Conservation (phyloP, 2,113 vertebrate genomes). For the Plotosus lineatus region DNA sequence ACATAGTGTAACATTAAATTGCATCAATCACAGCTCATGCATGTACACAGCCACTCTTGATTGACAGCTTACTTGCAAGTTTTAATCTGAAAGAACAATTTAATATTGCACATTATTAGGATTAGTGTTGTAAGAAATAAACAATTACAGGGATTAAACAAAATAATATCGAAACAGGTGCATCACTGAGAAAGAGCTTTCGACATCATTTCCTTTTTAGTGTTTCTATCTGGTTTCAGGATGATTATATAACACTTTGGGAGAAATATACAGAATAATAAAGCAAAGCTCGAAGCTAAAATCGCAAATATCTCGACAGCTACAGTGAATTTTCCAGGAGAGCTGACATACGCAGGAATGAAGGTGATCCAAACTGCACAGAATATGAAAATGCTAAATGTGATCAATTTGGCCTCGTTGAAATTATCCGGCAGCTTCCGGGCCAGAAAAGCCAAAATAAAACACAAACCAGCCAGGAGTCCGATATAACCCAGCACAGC, state of each 20-base stretch:
- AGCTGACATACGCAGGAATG: slow-evolving; percentile 70
- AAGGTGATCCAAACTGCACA: slow-evolving; percentile 67
- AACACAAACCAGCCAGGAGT: slow-evolving; percentile 64
- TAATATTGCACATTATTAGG: too few species aligned
- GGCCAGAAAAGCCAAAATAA: slow-evolving; percentile 66
- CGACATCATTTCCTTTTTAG: slow-evolving; percentile 34
- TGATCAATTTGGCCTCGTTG: slow-evolving; percentile 66
- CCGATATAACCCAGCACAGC: slow-evolving; percentile 67
- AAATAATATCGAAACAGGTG: neutral
- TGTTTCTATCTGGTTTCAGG: slow-evolving; percentile 46
- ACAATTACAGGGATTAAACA: too few species aligned
- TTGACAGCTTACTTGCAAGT: neutral
- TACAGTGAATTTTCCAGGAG: slow-evolving; percentile 70
- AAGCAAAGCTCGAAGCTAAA: slow-evolving; percentile 51
- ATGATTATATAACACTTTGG: slow-evolving; percentile 52
- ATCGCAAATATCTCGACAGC: slow-evolving; percentile 70
- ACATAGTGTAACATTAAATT: neutral
- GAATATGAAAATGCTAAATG: slow-evolving; percentile 69
- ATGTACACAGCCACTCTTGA: neutral
- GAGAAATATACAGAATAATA: slow-evolving; percentile 43
- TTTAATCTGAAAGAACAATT: neutral
- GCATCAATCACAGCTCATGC: neutral
- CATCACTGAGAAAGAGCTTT: neutral
- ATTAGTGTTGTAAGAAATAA: too few species aligned
- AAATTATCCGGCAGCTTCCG: slow-evolving; percentile 66